These are phyloP conservation scores for Hydropotes inermis DNA, from an alignment of 2,113 vertebrate genomes.

Conservation along the genomic window DNA sequence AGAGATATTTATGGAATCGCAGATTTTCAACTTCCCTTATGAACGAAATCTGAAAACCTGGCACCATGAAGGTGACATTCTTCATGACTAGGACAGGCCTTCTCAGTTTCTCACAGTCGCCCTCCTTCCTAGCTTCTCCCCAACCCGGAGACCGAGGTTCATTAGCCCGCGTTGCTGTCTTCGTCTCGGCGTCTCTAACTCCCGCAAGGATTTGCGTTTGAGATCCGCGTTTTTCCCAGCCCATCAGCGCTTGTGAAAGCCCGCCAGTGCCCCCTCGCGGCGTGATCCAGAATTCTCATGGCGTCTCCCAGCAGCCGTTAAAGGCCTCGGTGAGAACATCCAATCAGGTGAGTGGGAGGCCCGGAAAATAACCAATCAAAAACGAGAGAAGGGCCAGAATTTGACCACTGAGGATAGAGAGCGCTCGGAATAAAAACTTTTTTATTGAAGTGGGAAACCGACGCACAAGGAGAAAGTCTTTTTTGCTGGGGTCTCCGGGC, in stretches of 20 bases:
- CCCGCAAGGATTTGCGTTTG: neutral
- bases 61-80: neutral
- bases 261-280: slow-evolving; percentile 35
- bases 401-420: neutral
- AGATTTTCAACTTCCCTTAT: neutral
- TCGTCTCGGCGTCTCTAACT: neutral
- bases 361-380: neutral
- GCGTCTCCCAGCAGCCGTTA: neutral
- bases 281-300: neutral
- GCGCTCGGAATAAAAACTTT: slow-evolving; percentile 20
- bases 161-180: neutral
- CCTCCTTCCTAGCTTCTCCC: neutral
- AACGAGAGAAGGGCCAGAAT: neutral
- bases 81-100: neutral
- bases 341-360: neutral
- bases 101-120: neutral
- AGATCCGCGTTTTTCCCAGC: neutral
- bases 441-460: slow-evolving; percentile 44
- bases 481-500: neutral
- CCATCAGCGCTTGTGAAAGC: neutral
- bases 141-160: neutral
- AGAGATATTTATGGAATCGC: neutral
- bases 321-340: neutral
- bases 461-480: neutral
- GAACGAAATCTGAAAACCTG: neutral